phyloP scores from a whole-genome alignment of 2,797 vertebrate genomes.

The Danio choprae region DNA sequence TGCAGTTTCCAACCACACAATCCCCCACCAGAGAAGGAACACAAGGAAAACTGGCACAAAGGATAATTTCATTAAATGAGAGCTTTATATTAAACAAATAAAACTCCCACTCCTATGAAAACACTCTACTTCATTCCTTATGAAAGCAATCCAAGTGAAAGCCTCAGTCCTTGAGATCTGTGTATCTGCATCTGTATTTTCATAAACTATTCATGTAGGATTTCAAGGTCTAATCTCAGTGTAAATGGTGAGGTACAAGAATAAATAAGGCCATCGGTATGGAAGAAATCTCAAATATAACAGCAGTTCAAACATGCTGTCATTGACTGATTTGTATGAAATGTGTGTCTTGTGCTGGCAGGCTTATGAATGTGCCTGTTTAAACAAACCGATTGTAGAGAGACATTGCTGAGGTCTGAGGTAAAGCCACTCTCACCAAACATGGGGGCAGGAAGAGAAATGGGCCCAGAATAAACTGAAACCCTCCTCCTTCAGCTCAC shows the following conservation, averaged over 20 bases:
- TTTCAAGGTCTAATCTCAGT: constrained; percentile 32
- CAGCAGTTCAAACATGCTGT: constrained; percentile 13
- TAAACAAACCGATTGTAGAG: constrained; percentile 5
- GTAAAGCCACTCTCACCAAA: constrained; percentile 25
- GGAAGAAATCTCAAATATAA: constrained; percentile 20
- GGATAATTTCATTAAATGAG: constrained; percentile 14
- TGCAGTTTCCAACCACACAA: constrained; percentile 47
- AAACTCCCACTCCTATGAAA: neutral
- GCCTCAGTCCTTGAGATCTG: neutral
- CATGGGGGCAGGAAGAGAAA: constrained; percentile 22
- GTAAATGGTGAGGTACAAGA: constrained; percentile 12
- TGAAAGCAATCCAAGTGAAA: neutral
- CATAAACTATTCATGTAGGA: neutral
- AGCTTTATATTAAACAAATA: constrained; percentile 40
- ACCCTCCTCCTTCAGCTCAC: neutral
- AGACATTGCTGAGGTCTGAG: constrained; percentile 33
- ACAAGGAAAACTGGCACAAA: constrained; percentile 48
- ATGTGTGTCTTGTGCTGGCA: constrained; percentile 36
- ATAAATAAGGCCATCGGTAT: constrained; percentile 3
- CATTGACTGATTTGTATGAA: constrained; percentile 34
- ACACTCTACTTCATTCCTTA: neutral
- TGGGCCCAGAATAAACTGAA: neutral
- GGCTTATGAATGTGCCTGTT: constrained; percentile 34
- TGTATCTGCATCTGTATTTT: constrained; percentile 11
- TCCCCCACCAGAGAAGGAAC: constrained; percentile 21